Evolutionary conservation across 1,140 invertebrate genomes (phyloP).

Genomic region (Bombus confusus): DNA sequence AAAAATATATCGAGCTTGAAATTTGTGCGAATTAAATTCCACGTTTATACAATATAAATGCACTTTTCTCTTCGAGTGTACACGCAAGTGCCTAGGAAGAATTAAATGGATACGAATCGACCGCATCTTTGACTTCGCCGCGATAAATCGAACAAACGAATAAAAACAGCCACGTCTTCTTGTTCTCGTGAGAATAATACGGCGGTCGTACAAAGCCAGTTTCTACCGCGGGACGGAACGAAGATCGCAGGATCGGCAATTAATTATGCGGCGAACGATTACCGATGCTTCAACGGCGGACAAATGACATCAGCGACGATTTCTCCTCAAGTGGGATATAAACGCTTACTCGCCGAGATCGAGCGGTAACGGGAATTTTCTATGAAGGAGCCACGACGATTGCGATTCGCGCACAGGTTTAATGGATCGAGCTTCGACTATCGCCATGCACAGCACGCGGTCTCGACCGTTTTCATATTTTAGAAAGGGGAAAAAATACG

Average conservation of each 20-base stretch:
- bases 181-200: not conserved
- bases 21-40: too few species aligned
- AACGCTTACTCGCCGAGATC: conserved; percentile 73
- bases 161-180: not conserved
- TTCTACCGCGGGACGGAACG: not conserved
- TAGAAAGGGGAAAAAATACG: conserved; percentile 5
- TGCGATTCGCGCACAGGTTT: not conserved
- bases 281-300: conserved; percentile 45
- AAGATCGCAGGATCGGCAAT: conserved; percentile 36
- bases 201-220: not conserved
- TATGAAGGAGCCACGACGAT: not conserved
- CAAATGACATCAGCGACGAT: conserved; percentile 72
- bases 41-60: too few species aligned
- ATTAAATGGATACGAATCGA: not conserved
- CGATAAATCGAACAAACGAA: not conserved
- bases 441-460: not conserved
- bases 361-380: conserved; percentile 74
- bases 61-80: not conserved
- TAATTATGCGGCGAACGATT: conserved; percentile 59
- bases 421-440: not conserved
- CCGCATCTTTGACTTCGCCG: not conserved
- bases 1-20: not conserved
- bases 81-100: not conserved
- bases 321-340: conserved; percentile 76
- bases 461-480: conserved; percentile 19